Base-by-base conservation (phyloP, 2,888 invertebrate genomes). In the Diplolepis rosae region DNA sequence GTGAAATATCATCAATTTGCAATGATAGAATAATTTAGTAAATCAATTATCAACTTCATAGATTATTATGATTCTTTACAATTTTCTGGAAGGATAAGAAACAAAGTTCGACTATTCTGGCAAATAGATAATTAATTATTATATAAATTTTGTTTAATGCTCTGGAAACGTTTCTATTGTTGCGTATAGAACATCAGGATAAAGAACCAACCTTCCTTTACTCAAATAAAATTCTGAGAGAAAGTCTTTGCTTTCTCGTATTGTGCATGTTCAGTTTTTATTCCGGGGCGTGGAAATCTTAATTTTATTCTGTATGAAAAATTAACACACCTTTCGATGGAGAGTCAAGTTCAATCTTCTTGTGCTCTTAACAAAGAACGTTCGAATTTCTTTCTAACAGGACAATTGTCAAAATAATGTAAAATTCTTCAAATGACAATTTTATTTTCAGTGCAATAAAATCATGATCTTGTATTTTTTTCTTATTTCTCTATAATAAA, bases 161-260 rank as follows among this genome's bases (percentile, higher is more conserved):
- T 22, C 7, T 39, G 0, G 11, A 2, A 1, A 13, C 22, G 5
- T 6, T 27, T 50, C 27, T 22, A 35, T 35, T 56, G 32, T 4
- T 35, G 22, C 56, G 22, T 27, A 13, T 39, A 13, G 5, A 18
- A 54, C 0, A 13, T 24, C n/a, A 1, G 7, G 13, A 32, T n/a
- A 24, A 24, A 22, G 22, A 22, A 42, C 7, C 0, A 24, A 42
- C 7, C 39, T n/a, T 42, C 9, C 15, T 35, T 39, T 35, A 39
- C 3, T 35, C 18, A 18, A 35, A 6, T n/a, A 24, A 61, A 61
- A 39, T 39, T 24, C 13, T 9, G n/a, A 7, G 61, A 24, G 61
- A 61, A 61, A 61, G 61, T 27, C 13, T 39, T 35, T 27, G 39
- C 61, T 61, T 61, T 61, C 61, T 61, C 61, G 24, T 39, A 39